A percentile compares a stretch with the other conserved stretches of the same genome.
Evolutionary conservation across 2,797 vertebrate species (phyloP).

Genomic region (Delichon dasypus): DNA sequence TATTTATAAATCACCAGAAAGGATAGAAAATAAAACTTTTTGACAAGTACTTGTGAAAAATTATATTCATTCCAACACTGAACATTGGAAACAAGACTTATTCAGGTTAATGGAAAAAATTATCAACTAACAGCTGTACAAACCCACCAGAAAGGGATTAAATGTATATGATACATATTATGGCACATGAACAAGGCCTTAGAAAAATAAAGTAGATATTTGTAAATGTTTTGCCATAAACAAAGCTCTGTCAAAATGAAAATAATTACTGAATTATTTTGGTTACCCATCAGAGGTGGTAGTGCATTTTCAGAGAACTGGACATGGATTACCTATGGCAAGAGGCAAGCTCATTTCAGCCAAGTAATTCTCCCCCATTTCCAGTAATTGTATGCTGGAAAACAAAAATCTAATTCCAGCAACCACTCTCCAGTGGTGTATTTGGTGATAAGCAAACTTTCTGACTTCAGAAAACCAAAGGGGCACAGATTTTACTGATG

Average conservation of each 20-base stretch:
- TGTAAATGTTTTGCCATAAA: background rate
- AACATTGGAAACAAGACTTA: background rate
- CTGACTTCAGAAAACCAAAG: background rate
- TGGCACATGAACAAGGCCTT: background rate
- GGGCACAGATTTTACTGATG: background rate
- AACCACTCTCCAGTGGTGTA: background rate
- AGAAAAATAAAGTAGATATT: background rate
- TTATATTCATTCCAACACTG: background rate
- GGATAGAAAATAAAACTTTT: background rate
- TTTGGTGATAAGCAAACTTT: background rate
- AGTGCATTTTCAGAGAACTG: background rate
- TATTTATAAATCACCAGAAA: background rate
- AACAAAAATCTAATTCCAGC: background rate
- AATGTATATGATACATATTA: too few relatives aligned
- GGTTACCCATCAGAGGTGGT: background rate
- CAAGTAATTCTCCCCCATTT: background rate
- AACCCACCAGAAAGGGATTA: background rate
- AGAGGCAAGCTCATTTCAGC: background rate
- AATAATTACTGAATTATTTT: background rate
- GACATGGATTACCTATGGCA: background rate
- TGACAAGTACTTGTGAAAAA: background rate
- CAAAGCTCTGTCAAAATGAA: background rate
- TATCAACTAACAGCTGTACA: background rate
- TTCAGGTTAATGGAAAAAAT: background rate
- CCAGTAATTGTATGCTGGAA: background rate